phyloP scores from a whole-genome alignment of 2,888 invertebrate species.

The Polyploca ridens region DNA sequence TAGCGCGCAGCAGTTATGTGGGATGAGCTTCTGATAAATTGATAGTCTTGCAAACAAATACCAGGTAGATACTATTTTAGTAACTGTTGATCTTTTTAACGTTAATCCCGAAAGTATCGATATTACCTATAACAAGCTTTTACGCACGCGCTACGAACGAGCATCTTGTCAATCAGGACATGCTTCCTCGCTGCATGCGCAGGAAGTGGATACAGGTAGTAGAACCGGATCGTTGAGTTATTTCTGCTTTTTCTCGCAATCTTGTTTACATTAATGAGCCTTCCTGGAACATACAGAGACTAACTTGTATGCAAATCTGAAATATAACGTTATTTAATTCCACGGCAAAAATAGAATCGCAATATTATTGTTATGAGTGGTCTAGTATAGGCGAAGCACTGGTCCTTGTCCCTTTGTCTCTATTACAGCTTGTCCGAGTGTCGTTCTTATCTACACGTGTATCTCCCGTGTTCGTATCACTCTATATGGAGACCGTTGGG shows the following conservation, averaged over 20 bases:
- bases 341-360: constrained; percentile 35
- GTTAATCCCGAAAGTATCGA: constrained; percentile 31
- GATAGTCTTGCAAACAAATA: constrained; percentile 36
- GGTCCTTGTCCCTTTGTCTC: constrained; percentile 75
- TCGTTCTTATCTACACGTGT: constrained; percentile 77
- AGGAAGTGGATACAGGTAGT: constrained; percentile 57
- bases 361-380: constrained; percentile 49
- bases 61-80: constrained; percentile 28
- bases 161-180: constrained; percentile 48
- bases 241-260: constrained; percentile 54
- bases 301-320: constrained; percentile 42
- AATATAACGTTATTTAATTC: constrained; percentile 36
- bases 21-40: constrained; percentile 54
- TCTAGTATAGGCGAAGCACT: constrained; percentile 44
- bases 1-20: constrained; percentile 35
- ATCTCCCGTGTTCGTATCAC: constrained; percentile 74
- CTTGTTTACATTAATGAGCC: constrained; percentile 58
- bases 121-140: constrained; percentile 53
- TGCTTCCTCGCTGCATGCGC: constrained; percentile 49
- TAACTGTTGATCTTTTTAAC: constrained; percentile 42
- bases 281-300: constrained; percentile 52
- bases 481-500: constrained; percentile 75
- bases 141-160: constrained; percentile 46
- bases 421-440: constrained; percentile 68
- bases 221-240: constrained; percentile 61